Evolutionary conservation across 2,113 vertebrate genomes (phyloP).

Genomic region (Saguinus imperator): DNA sequence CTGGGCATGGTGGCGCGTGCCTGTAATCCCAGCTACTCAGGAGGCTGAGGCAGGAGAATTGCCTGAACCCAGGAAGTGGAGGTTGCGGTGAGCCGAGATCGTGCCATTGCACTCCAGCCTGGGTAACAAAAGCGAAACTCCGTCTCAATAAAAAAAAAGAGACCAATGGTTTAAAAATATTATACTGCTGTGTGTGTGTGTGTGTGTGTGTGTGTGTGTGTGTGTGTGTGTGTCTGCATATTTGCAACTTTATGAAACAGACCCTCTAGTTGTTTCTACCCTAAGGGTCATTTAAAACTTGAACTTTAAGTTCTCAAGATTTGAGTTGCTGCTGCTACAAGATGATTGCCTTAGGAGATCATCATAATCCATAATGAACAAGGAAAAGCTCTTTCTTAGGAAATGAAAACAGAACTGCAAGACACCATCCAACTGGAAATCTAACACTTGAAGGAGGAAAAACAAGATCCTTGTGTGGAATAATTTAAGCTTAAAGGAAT

Average conservation of each 20-base stretch:
- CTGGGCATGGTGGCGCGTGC: no score
- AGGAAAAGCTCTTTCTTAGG: not conserved
- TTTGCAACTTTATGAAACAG: not conserved
- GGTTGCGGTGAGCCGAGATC: no score
- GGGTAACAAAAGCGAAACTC: no score
- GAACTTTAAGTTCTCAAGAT: constrained; percentile 10
- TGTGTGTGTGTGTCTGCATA: not conserved
- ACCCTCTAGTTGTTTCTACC: not conserved
- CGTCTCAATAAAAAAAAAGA: not conserved
- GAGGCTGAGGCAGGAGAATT: no score
- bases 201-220: no score
- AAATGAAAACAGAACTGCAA: not conserved
- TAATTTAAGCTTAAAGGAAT: not conserved
- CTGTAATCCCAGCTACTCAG: no score
- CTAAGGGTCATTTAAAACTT: not conserved
- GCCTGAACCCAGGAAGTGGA: no score
- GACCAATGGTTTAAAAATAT: not conserved
- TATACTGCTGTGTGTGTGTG: not conserved
- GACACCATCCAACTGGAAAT: not conserved
- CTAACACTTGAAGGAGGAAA: not conserved
- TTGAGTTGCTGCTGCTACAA: not conserved
- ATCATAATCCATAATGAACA: not conserved
- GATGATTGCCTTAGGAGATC: not conserved
- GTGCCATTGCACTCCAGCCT: no score
- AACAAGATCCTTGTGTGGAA: not conserved